Percentiles rank a stretch among this genome's conserved stretches.
Conservation (phyloP, 1,140 invertebrate genomes). For the Bombus pascuorum region DNA sequence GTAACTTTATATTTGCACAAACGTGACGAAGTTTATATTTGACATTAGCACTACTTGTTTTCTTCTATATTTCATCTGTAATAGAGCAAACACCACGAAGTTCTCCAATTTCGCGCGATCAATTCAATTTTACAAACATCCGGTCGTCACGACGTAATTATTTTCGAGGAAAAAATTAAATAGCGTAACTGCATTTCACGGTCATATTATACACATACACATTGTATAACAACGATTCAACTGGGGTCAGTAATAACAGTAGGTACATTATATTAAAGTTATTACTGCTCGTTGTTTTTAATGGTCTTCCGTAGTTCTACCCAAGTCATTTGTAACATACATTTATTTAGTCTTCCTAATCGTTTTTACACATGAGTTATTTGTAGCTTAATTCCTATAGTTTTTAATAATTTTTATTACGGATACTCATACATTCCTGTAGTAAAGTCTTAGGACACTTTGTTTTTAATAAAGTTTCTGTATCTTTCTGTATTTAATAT, state of each 20-base stretch:
- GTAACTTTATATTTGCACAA: not conserved
- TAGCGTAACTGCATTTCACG: not conserved
- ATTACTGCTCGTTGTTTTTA: not conserved
- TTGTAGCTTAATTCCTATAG: no score
- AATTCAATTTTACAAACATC: constrained; percentile 17
- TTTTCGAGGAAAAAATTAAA: not conserved
- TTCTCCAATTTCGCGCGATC: not conserved
- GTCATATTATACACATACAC: no score
- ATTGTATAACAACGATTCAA: not conserved
- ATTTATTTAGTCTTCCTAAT: no score
- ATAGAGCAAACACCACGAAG: not conserved
- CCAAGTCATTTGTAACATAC: not conserved
- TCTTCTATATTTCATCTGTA: not conserved
- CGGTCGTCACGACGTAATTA: not conserved
- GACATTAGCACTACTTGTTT: not conserved
- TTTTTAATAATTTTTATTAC: no score
- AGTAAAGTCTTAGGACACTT: no score
- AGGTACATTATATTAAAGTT: not conserved
- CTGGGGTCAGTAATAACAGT: not conserved
- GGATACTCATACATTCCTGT: no score
- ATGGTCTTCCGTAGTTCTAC: not conserved
- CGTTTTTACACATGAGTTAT: no score
- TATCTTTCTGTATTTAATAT: no score
- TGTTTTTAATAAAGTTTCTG: no score
- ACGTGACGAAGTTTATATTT: not conserved